Evolutionary conservation across 2,113 vertebrate genomes (phyloP).

Genomic region (Hipposideros armiger): DNA sequence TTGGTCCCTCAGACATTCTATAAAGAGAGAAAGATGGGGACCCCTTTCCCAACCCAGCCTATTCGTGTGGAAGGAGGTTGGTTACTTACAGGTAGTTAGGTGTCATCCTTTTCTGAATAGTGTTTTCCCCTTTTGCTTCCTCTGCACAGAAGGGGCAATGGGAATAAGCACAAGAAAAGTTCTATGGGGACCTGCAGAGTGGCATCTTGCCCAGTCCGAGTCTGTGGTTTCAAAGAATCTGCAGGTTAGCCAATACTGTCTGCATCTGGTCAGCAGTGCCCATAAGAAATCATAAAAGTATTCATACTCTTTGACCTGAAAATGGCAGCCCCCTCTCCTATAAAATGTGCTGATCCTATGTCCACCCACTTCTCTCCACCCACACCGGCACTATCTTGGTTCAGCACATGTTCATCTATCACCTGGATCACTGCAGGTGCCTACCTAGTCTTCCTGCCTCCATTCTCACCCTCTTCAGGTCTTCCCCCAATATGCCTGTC

Average conservation of each 20-base stretch:
- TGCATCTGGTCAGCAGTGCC: background rate
- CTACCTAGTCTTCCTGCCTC: background rate
- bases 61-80: background rate
- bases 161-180: slow-evolving; percentile 2
- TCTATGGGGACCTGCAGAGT: background rate
- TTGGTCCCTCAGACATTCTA: background rate
- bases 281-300: background rate
- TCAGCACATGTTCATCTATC: background rate
- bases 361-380: background rate
- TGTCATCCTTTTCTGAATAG: background rate
- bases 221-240: background rate
- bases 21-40: background rate
- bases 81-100: background rate
- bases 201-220: background rate
- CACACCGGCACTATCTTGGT: background rate
- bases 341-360: background rate
- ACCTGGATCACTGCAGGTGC: background rate
- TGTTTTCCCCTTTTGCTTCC: background rate
- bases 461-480: background rate
- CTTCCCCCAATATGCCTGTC: background rate
- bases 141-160: background rate
- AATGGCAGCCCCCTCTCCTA: background rate
- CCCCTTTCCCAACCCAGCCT: background rate
- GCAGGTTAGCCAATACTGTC: background rate
- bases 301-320: background rate